These are phyloP conservation scores for Deroptyus accipitrinus DNA, from an alignment of 2,113 vertebrate species.

Conservation along the genomic window DNA sequence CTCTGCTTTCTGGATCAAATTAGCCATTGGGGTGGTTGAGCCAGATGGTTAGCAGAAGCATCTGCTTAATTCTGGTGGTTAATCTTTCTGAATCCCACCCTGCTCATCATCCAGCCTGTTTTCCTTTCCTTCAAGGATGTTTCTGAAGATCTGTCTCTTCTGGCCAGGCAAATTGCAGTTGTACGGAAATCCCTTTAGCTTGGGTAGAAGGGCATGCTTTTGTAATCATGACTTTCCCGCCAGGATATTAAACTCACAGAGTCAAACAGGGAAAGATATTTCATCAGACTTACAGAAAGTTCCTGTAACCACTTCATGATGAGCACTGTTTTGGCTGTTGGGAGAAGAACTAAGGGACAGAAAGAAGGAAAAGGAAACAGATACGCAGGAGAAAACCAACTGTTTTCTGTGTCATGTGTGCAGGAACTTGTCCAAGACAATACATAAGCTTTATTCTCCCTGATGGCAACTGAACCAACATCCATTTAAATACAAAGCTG, in stretches of 20 bases:
- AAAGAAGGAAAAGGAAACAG: background rate
- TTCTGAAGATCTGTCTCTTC: background rate
- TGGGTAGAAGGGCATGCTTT: background rate
- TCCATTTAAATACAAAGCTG: background rate
- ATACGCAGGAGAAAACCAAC: background rate
- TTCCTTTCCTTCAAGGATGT: background rate
- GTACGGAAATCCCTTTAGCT: background rate
- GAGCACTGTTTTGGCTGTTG: background rate
- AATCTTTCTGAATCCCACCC: background rate
- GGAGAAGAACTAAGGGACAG: background rate
- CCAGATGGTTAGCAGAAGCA: conserved; percentile 2
- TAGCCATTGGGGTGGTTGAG: background rate
- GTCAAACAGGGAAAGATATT: background rate
- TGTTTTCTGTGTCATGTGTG: background rate
- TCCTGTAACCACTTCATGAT: background rate
- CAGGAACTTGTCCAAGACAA: background rate
- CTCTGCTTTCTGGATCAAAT: conserved; percentile 36
- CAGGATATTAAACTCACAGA: background rate
- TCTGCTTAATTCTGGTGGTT: conserved; percentile 13
- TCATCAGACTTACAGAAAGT: background rate
- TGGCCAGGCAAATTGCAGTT: background rate
- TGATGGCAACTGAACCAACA: background rate
- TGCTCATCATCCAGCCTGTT: background rate
- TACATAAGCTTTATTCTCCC: background rate
- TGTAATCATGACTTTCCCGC: background rate